Evolutionary conservation across 2,888 invertebrate species (phyloP), one percentile per base, ranked within the genome.

Genomic region (Cylindroiulus punctatus): DNA sequence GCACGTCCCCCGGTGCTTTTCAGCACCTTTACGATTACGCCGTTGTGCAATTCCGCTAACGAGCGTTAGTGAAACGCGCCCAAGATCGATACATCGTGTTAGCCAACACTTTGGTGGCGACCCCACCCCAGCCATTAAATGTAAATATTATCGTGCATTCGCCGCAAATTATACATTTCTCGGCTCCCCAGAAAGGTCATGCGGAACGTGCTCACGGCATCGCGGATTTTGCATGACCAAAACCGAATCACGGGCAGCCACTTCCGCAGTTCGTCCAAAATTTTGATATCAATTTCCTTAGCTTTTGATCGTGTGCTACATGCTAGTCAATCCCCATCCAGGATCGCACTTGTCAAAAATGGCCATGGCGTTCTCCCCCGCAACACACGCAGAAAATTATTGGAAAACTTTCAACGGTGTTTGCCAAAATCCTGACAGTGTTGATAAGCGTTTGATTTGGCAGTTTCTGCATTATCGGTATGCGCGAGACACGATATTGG

Each of bases 81-180:
- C 52, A 52, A 17, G n/a, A 52, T 52, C 52, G 52, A 52, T 52
- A 52, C 52, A 52, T n/a, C 52, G 52, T 52, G 52, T 52, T 52
- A 52, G 17, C n/a, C 52, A 52, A 52, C 52, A 52, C 52, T 52
- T 52, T 52, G 52, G 19, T 52, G 52, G 52, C 52, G 52, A 52
- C 52, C 52, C 52, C 52, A 52, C 52, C 52, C 52, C 52, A 52
- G 52, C 52, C n/a, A 52, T 52, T 52, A 52, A 52, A 52, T 52
- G 52, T 52, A 52, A 52, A 52, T 52, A 52, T 52, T 52, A 52
- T 52, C 52, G 52, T 52, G 52, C 52, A 52, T 52, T 52, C 19
- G 52, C 52, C 19, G 52, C 52, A 52, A 52, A 52, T 52, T 52
- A 52, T 52, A 52, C 52, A 52, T 52, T 52, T 52, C 52, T 52